Conservation (phyloP, 2,797 vertebrate genomes). For the Lophius americanus region DNA sequence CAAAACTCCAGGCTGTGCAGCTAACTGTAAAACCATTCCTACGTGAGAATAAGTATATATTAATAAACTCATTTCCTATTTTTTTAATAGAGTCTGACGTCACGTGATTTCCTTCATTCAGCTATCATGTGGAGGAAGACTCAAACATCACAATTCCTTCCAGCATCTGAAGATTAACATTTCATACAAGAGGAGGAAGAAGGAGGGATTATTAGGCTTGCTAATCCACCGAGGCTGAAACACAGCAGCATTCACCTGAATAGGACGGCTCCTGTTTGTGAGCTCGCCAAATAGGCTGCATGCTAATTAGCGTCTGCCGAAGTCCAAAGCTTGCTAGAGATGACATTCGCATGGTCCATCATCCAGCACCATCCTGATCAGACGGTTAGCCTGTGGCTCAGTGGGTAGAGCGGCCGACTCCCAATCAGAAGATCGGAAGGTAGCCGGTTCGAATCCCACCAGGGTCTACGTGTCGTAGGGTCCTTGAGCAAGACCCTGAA, state of each 20-base stretch:
- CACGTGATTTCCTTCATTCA: slow-evolving; percentile 48
- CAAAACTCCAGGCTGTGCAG: slow-evolving; percentile 17
- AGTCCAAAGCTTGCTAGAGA: slow-evolving; percentile 73
- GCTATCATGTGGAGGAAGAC: slow-evolving; percentile 41
- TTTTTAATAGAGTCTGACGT: slow-evolving; percentile 53
- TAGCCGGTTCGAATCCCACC: no score
- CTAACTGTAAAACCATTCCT: slow-evolving; percentile 26
- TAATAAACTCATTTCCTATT: slow-evolving; percentile 51
- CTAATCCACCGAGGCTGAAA: slow-evolving; percentile 45
- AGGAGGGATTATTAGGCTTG: slow-evolving; percentile 37
- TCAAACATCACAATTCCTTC: slow-evolving; percentile 35
- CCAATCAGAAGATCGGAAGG: no score
- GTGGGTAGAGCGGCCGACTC: no score
- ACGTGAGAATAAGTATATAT: slow-evolving; percentile 46
- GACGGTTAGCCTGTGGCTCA: no score
- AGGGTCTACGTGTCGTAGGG: no score
- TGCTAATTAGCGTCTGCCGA: slow-evolving; percentile 81
- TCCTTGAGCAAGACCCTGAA: no score
- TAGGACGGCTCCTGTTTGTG: slow-evolving; percentile 51
- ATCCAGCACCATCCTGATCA: slow-evolving; percentile 83
- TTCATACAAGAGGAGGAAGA: slow-evolving; percentile 30
- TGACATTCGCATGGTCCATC: slow-evolving; percentile 81
- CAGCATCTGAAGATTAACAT: slow-evolving; percentile 46
- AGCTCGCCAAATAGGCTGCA: slow-evolving; percentile 69
- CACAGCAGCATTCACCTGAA: slow-evolving; percentile 62